A percentile compares a stretch with the other conserved stretches of the same genome.
phyloP scores from a whole-genome alignment of 2,113 vertebrate genomes.

The Macrotus californicus region DNA sequence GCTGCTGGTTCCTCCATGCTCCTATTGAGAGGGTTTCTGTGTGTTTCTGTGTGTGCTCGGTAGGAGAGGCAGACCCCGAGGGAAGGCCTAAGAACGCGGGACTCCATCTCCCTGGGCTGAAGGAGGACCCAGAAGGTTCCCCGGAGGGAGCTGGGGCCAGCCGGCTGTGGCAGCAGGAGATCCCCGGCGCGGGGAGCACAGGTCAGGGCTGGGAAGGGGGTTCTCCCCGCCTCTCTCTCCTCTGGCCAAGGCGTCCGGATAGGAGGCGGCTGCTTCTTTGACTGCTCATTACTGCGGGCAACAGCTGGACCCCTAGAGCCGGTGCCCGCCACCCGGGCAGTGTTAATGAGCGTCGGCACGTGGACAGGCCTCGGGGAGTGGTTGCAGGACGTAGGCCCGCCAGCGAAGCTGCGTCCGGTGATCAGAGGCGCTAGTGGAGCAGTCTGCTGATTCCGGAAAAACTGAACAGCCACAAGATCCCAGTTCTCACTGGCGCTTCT shows the following conservation, averaged over 20 bases:
- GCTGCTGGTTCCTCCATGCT: accelerated
- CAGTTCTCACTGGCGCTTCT: background rate
- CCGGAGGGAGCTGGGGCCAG: background rate
- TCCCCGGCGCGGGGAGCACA: too few species aligned
- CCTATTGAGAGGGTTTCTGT: background rate
- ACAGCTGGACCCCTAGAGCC: background rate
- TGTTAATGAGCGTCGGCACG: background rate
- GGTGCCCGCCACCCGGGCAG: background rate
- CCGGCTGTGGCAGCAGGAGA: too few species aligned
- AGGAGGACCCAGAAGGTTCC: background rate
- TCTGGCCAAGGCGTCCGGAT: background rate
- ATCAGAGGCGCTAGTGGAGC: background rate
- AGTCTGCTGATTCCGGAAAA: background rate
- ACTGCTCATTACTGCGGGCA: background rate
- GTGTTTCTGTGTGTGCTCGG: background rate
- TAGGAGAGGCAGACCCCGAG: background rate
- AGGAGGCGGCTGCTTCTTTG: background rate
- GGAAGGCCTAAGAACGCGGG: background rate
- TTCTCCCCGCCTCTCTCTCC: background rate
- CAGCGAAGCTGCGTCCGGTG: background rate
- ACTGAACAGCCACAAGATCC: background rate
- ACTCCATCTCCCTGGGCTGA: too few species aligned
- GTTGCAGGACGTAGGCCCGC: background rate
- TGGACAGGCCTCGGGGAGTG: background rate
- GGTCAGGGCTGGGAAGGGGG: background rate